A percentile compares a stretch with the other conserved stretches of the same genome.
phyloP scores from a whole-genome alignment of 2,888 invertebrate species.

The Deroplatys truncata region DNA sequence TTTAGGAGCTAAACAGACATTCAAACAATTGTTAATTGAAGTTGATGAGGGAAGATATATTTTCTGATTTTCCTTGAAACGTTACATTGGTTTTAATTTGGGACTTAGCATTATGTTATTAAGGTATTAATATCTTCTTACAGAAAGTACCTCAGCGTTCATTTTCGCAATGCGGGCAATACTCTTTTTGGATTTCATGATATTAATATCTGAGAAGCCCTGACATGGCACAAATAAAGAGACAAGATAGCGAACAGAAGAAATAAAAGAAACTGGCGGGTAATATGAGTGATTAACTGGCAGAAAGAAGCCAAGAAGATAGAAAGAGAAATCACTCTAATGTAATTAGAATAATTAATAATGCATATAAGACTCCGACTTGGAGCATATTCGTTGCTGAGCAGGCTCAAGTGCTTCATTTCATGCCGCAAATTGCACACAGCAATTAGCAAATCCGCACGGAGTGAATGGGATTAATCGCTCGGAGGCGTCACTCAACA shows the following conservation, averaged over 20 bases:
- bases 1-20: too few relatives aligned
- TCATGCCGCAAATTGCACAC: not conserved
- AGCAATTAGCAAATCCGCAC: not conserved
- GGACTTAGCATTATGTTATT: too few relatives aligned
- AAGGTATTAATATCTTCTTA: too few relatives aligned
- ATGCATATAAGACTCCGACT: not conserved
- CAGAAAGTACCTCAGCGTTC: too few relatives aligned
- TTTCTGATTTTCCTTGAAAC: too few relatives aligned
- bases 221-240: too few relatives aligned
- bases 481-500: not conserved
- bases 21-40: too few relatives aligned
- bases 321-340: not conserved
- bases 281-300: not conserved
- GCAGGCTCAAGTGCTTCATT: not conserved
- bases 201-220: too few relatives aligned
- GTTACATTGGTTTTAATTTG: too few relatives aligned
- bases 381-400: not conserved
- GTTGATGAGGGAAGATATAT: too few relatives aligned
- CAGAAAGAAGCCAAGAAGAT: not conserved
- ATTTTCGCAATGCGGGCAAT: too few relatives aligned
- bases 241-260: not conserved
- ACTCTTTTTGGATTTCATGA: too few relatives aligned
- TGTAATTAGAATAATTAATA: not conserved
- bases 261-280: not conserved
- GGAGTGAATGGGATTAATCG: not conserved